Evolutionary conservation across 1,140 invertebrate genomes (phyloP), one percentile per base, ranked within the genome.

Genomic region (Lucilia cuprina): DNA sequence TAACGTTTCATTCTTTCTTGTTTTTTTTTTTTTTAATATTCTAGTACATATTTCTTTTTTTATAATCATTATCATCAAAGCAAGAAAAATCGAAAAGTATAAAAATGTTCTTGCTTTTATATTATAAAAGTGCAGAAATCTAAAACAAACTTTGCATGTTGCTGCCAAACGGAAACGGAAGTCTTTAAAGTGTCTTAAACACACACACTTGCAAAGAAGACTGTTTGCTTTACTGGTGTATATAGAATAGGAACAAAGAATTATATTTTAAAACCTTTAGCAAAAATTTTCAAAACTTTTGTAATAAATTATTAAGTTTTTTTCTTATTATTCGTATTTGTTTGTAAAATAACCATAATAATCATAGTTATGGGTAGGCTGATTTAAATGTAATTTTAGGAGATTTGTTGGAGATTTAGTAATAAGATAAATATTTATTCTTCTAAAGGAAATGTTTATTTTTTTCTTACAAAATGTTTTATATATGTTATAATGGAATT

Each of bases 161-260:
- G 10, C 19, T 21, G 65, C 13, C 65, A 19, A 70, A 70, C 65
- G 65, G 65, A 70, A 70, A 70, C 65, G 65, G 65, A 70, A 70
- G 65, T 70, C n/a, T 70, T 70, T 70, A 70, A 70, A 70, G 65
- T 70, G n/a, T 70, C 65, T 70, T 70, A 70, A 19, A 12, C 65
- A 19, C 21, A 70, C n/a, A 70, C 19, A 70, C 60, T 5, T 55
- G 7, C 41, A 41, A 41, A 41, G 41, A 41, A 41, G 41, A 41
- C 25, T 49, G 13, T 49, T 49, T 55, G 13, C 12, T 17, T 55
- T 55, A 12, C 9, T 55, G 4, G 41, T 55, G 50, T 55, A 14
- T 55, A 14, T 55, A 55, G 50, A 14, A 14, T 55, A 41, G 41
- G 41, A 2, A 8, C 41, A 10, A 41, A 41, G 2, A 0, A 55